A percentile compares a stretch with the other conserved stretches of the same genome.
phyloP scores from a whole-genome alignment of 1,140 invertebrate genomes.

The Panagrolaimus sp. region DNA sequence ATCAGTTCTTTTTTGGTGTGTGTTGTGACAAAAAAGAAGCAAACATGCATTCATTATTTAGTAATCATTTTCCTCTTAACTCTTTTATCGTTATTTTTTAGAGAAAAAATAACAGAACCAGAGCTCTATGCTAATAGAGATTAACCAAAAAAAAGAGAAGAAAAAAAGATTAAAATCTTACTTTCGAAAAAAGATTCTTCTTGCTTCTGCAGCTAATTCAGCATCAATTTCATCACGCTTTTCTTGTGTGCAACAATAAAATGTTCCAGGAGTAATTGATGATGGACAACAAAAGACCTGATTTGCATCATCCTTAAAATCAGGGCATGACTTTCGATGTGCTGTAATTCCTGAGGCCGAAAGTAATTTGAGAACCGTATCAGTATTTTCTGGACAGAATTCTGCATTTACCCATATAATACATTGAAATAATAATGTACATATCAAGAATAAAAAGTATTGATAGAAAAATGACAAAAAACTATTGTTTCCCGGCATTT shows the following conservation, averaged over 20 bases:
- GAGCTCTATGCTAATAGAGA: background rate
- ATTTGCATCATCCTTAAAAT: slow-evolving; percentile 29
- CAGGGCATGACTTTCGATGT: slow-evolving; percentile 25
- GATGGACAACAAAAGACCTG: slow-evolving; percentile 27
- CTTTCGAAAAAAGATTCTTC: slow-evolving; percentile 28
- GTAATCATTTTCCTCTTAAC: too few relatives aligned
- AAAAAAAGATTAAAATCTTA: slow-evolving; percentile 28
- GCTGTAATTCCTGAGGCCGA: background rate
- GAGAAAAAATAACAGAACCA: too few relatives aligned
- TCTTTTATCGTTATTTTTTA: too few relatives aligned
- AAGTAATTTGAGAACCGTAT: slow-evolving; percentile 8
- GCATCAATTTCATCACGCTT: slow-evolving; percentile 29
- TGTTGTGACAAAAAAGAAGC: too few relatives aligned
- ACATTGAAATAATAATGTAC: too few relatives aligned
- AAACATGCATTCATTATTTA: too few relatives aligned
- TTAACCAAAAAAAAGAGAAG: background rate
- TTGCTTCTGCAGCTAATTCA: slow-evolving; percentile 26
- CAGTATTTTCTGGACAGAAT: slow-evolving; percentile 8
- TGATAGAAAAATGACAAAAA: too few relatives aligned
- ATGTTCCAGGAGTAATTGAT: slow-evolving; percentile 30
- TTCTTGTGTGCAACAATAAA: slow-evolving; percentile 31
- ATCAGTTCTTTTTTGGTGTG: too few relatives aligned
- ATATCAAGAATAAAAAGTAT: too few relatives aligned
- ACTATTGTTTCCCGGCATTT: too few relatives aligned
- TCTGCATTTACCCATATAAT: background rate